Percentiles rank a stretch among this genome's conserved stretches.
These are phyloP conservation scores for Sialis fuliginosa DNA, from an alignment of 2,888 invertebrate genomes.

Conservation along the genomic window DNA sequence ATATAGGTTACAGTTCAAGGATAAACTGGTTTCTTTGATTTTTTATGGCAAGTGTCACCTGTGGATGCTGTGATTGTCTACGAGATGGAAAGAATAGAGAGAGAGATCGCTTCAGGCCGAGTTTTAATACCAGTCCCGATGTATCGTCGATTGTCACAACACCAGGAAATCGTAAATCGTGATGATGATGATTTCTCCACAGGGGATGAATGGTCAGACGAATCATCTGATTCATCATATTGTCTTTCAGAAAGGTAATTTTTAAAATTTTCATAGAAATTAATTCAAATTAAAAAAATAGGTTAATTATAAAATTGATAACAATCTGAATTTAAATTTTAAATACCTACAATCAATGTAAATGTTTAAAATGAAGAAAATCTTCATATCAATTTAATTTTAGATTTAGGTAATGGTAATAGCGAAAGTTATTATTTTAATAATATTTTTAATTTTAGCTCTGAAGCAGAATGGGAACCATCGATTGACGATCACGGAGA, in stretches of 20 bases:
- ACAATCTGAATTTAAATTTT: neutral
- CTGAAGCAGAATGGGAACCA: slow-evolving; percentile 51
- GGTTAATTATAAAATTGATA: too few species aligned
- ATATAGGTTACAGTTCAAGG: slow-evolving; percentile 3
- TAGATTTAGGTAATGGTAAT: neutral
- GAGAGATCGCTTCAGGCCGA: slow-evolving; percentile 6
- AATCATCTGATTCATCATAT: slow-evolving; percentile 29
- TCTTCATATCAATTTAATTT: neutral
- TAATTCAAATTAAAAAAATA: neutral
- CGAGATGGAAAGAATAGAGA: slow-evolving; percentile 6
- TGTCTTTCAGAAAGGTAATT: slow-evolving; percentile 39
- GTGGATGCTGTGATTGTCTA: neutral
- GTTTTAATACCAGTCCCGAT: slow-evolving; percentile 2
- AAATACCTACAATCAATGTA: neutral
- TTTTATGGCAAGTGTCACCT: slow-evolving; percentile 3
- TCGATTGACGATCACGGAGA: slow-evolving; percentile 46
- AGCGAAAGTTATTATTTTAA: neutral
- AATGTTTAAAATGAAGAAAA: neutral
- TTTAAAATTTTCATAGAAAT: neutral
- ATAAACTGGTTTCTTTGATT: slow-evolving; percentile 1
- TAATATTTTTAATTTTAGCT: slow-evolving; percentile 24
- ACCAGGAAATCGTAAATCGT: slow-evolving; percentile 1
- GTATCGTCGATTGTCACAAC: slow-evolving; percentile 3
- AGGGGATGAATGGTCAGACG: slow-evolving; percentile 21
- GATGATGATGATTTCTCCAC: slow-evolving; percentile 10